These are phyloP conservation scores for Philhelius pedissequus DNA, from an alignment of 2,888 invertebrate species.

Conservation along the genomic window DNA sequence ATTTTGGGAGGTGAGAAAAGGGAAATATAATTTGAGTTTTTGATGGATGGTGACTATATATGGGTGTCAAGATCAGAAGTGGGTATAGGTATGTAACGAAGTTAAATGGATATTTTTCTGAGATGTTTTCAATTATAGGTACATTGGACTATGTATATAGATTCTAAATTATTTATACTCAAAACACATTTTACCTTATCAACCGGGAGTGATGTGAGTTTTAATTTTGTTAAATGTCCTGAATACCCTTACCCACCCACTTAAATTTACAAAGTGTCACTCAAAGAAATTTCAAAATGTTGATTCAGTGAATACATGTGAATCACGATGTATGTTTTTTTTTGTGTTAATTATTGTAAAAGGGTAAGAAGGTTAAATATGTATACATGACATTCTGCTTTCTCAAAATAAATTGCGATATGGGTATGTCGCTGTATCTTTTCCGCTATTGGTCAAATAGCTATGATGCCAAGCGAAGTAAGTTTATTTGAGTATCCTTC, in stretches of 20 bases:
- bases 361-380: no score
- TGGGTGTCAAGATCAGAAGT: neutral
- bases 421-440: no score
- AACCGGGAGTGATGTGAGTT: neutral
- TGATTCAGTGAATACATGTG: neutral
- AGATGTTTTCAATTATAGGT: neutral
- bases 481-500: no score
- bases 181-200: neutral
- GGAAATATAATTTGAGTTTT: constrained; percentile 9
- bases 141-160: neutral
- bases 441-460: no score
- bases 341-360: neutral
- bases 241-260: no score
- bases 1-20: constrained; percentile 12
- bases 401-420: no score
- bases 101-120: neutral
- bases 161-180: neutral
- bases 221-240: neutral
- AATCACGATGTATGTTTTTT: neutral
- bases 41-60: constrained; percentile 13
- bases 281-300: neutral
- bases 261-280: neutral
- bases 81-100: neutral
- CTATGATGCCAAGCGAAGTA: no score
- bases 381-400: no score